These are phyloP conservation scores for Pseudomyrmex gracilis DNA, from an alignment of 1,140 invertebrate species.

Conservation along the genomic window DNA sequence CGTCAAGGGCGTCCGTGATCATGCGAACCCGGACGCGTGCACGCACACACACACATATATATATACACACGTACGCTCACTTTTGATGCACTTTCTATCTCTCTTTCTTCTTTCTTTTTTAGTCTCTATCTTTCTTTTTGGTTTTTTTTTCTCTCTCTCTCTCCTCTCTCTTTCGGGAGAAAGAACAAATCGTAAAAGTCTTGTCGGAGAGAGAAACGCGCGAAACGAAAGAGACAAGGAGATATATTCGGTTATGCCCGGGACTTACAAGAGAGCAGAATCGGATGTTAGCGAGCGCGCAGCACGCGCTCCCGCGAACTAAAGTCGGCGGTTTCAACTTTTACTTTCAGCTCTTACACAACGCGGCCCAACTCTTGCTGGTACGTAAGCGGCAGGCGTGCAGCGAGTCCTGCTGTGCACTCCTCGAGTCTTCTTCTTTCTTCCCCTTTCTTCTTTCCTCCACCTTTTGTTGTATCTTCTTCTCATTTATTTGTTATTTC, in stretches of 20 bases:
- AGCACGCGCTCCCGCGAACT: conserved; percentile 78
- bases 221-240: conserved; percentile 66
- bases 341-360: conserved; percentile 86
- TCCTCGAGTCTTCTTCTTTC: conserved; percentile 51
- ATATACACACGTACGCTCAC: neutral
- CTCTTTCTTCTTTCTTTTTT: neutral
- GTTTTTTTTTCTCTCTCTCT: neutral
- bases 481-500: neutral
- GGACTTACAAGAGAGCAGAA: conserved; percentile 70
- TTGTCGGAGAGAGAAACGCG: conserved; percentile 41
- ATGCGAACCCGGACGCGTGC: conserved; percentile 7
- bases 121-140: neutral
- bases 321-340: conserved; percentile 85
- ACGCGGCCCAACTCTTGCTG: conserved; percentile 77
- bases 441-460: neutral
- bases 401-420: conserved; percentile 43
- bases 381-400: conserved; percentile 72
- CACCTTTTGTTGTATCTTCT: neutral
- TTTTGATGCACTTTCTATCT: neutral
- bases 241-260: conserved; percentile 80
- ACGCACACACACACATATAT: conserved; percentile 1
- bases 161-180: conserved; percentile 17
- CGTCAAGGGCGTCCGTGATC: conserved; percentile 42
- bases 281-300: conserved; percentile 82
- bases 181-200: conserved; percentile 14